Percentiles rank a stretch among this genome's conserved stretches.
Evolutionary conservation across 2,888 invertebrate genomes (phyloP).

Genomic region (Bombyx huttoni): DNA sequence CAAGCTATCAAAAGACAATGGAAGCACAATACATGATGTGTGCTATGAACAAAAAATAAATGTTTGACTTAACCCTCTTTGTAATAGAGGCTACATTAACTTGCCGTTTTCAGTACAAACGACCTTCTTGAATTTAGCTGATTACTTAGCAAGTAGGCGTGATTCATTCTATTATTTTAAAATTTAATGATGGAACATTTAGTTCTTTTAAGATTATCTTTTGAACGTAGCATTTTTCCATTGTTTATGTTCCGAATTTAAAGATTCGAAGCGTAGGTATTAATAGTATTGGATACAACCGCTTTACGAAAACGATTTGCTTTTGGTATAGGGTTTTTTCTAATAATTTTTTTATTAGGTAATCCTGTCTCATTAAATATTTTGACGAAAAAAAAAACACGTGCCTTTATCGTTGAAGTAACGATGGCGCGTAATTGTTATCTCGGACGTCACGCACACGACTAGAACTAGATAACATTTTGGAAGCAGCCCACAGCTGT

Average conservation of each 20-base stretch:
- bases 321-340: too few relatives aligned
- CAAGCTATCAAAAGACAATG: neutral
- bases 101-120: neutral
- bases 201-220: neutral
- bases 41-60: neutral
- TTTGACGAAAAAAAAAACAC: neutral
- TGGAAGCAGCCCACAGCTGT: conserved; percentile 23
- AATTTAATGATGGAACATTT: neutral
- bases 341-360: too few relatives aligned
- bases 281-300: too few relatives aligned
- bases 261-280: neutral
- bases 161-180: neutral
- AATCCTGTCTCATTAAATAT: too few relatives aligned
- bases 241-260: neutral
- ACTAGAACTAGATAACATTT: conserved; percentile 33
- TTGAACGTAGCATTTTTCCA: neutral
- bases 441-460: conserved; percentile 26
- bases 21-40: neutral
- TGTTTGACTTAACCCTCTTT: neutral
- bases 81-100: neutral
- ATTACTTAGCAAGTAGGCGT: neutral
- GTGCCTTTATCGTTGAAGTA: neutral
- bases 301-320: too few relatives aligned
- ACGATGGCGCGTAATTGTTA: conserved; percentile 9
- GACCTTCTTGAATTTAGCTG: neutral